phyloP scores from a whole-genome alignment of 1,140 invertebrate genomes.

The Nomia melanderi region DNA sequence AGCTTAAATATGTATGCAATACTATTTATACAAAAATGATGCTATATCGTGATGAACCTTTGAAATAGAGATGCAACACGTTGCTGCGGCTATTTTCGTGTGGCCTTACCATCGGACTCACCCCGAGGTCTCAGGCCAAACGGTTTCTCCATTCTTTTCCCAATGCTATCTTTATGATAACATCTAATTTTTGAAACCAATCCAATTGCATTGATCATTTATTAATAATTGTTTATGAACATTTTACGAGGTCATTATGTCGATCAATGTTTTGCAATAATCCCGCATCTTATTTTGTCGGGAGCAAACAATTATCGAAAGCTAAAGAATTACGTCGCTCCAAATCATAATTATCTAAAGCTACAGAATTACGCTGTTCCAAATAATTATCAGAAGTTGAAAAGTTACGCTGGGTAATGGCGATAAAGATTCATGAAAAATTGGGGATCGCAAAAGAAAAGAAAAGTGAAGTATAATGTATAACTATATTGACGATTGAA shows the following conservation, averaged over 20 bases:
- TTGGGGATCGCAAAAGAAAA: too few relatives aligned
- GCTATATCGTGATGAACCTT: constrained; percentile 25
- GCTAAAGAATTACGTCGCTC: too few relatives aligned
- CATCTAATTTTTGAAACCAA: constrained; percentile 8
- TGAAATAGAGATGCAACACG: constrained; percentile 29
- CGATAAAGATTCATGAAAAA: too few relatives aligned
- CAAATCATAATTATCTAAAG: too few relatives aligned
- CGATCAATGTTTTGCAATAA: background rate
- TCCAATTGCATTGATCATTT: constrained; percentile 26
- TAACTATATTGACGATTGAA: too few relatives aligned
- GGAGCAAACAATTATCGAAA: background rate
- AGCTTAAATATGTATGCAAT: background rate
- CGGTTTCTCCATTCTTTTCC: constrained; percentile 22
- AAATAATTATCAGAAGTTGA: too few relatives aligned
- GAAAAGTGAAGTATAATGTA: too few relatives aligned
- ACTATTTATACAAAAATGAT: constrained; percentile 9
- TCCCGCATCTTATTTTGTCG: background rate
- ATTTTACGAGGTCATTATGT: background rate
- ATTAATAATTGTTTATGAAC: constrained; percentile 33
- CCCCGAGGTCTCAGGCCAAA: constrained; percentile 33
- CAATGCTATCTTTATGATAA: constrained; percentile 27
- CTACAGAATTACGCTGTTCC: too few relatives aligned
- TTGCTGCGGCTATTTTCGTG: constrained; percentile 38
- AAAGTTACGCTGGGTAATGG: too few relatives aligned
- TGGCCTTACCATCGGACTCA: constrained; percentile 13